Percentiles rank a stretch among this genome's conserved stretches.
Conservation (phyloP, 1,140 invertebrate genomes). For the Centruroides vittatus region DNA sequence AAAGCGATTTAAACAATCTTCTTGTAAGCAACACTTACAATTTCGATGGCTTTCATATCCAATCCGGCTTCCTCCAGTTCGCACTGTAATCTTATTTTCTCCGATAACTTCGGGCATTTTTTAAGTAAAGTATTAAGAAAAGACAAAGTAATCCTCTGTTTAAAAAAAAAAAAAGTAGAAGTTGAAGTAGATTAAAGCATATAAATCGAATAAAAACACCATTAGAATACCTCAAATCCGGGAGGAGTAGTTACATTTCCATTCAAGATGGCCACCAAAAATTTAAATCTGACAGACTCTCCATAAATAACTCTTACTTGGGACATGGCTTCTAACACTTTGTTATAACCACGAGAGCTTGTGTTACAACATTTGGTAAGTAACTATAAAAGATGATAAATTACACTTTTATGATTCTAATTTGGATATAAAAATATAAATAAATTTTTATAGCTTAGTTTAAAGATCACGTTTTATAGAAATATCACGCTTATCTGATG, state of each 20-base stretch:
- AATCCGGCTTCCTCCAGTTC: slow-evolving; percentile 71
- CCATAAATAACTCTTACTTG: slow-evolving; percentile 73
- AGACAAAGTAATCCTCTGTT: slow-evolving; percentile 56
- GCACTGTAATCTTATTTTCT: slow-evolving; percentile 74
- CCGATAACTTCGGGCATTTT: slow-evolving; percentile 53
- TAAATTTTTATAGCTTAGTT: not conserved
- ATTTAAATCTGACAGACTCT: slow-evolving; percentile 78
- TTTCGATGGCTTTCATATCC: slow-evolving; percentile 49
- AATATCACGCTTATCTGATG: not conserved
- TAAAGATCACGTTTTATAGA: not conserved
- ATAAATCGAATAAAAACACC: not conserved
- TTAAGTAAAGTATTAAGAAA: slow-evolving; percentile 71
- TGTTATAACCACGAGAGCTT: slow-evolving; percentile 44
- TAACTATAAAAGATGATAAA: slow-evolving; percentile 22
- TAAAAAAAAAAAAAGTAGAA: not conserved
- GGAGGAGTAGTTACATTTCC: slow-evolving; percentile 46
- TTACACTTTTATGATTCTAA: not conserved
- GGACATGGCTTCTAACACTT: slow-evolving; percentile 77
- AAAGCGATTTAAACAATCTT: too few species aligned
- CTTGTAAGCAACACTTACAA: slow-evolving; percentile 41
- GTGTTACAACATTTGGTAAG: slow-evolving; percentile 26
- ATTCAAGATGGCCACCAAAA: slow-evolving; percentile 72
- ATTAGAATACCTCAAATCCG: slow-evolving; percentile 16
- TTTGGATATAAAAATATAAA: not conserved
- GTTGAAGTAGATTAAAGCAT: too few species aligned